Conservation (phyloP, 2,888 invertebrate species). For the Dasypogon diadema region DNA sequence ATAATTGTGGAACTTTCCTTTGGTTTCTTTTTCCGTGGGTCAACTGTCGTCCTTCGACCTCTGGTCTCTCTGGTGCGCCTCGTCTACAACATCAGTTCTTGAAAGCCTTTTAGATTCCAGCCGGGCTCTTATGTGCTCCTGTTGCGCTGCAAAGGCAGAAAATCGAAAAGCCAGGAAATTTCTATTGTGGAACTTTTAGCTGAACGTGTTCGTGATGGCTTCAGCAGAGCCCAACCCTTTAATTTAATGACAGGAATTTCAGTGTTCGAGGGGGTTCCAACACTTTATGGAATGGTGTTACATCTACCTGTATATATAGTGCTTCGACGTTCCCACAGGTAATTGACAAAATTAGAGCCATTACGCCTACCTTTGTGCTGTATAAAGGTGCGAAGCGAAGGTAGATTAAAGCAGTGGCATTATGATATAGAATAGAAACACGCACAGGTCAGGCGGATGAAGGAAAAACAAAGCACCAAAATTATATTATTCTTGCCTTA, state of each 20-base stretch:
- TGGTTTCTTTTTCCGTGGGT: not conserved
- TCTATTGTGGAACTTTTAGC: not conserved
- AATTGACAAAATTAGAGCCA: constrained; percentile 20
- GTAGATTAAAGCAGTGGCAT: no score
- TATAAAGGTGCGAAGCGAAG: not conserved
- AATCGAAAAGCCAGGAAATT: not conserved
- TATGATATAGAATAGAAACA: no score
- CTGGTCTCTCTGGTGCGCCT: not conserved
- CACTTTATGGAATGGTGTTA: no score
- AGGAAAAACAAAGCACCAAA: not conserved
- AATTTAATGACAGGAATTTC: not conserved
- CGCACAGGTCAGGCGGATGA: no score
- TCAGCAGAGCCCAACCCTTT: not conserved
- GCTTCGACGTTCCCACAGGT: not conserved
- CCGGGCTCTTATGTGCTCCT: not conserved
- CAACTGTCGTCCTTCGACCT: constrained; percentile 18
- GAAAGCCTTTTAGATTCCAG: not conserved
- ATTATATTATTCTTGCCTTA: not conserved
- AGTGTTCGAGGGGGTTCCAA: not conserved
- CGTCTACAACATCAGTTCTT: not conserved
- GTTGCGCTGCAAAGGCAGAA: not conserved
- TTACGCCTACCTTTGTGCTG: not conserved
- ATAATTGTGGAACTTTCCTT: constrained; percentile 11
- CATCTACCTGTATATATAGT: no score
- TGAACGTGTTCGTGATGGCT: not conserved